Evolutionary conservation across 53 echinoderm and acorn worm species (phyloP), one percentile per base, ranked within the genome.

Genomic region (Zoroaster sp.): DNA sequence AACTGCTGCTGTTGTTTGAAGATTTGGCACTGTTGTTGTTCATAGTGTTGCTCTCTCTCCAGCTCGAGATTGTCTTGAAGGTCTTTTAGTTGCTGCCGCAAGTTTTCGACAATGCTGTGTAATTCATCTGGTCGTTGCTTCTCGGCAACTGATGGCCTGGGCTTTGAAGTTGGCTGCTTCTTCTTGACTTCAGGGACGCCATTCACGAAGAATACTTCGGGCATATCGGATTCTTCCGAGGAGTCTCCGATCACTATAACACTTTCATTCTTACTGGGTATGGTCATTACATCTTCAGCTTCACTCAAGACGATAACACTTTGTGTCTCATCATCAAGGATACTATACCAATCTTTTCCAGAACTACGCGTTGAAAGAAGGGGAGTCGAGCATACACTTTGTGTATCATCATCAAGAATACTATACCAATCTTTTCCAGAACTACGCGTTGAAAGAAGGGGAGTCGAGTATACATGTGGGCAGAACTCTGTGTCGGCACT

Each of bases 1-100:
- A 90, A 63, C 54, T 43, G 35, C 73, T 73, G 69, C 41, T 81
- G 81, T 63, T 90, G 90, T 37, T 77, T 46, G 32, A 66, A 37
- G 13, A 88, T 45, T 4, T 40, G 14, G 37, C 77, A 43, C 59
- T 77, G 76, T 46, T 88, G 74, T 43, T 38, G 68, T 34, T 77
- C 33, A 28, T 83, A 40, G 11, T 83, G 68, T 35, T 33, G 66
- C 75, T 75, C 43, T 17, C 18, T 35, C 37, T 81, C 66, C 66
- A 32, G 41, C 13, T 81, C 81, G 3, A 66, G 20, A 25, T 44
- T 54, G 17, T 81, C 81, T 14, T 81, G 67, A 1, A 81, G 66
- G 40, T 81, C 42, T 14, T 18, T 13, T 18, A 81, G 4, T 15
- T 81, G 66, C 15, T 63, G 40, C 4, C 39, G 21, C 7, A 81